Percentiles rank a stretch among this genome's conserved stretches.
These are phyloP conservation scores for Bubo bubo DNA, from an alignment of 2,113 vertebrate genomes.

Conservation along the genomic window DNA sequence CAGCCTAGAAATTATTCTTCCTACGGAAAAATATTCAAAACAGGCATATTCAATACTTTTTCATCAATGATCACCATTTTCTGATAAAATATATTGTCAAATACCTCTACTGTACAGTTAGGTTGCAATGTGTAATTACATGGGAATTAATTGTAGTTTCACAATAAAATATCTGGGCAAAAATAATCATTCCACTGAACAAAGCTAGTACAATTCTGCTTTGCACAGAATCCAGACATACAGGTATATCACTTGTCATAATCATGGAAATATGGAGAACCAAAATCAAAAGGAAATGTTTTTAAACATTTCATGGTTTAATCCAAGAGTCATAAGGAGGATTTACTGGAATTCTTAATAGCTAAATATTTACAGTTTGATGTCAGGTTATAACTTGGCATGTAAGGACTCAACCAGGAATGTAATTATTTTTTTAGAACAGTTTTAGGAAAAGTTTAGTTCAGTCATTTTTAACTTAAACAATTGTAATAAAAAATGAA, in stretches of 20 bases:
- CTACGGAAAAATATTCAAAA: neutral
- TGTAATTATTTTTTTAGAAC: neutral
- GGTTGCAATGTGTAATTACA: neutral
- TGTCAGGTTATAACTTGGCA: neutral
- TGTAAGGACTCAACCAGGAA: neutral
- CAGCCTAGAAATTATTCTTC: neutral
- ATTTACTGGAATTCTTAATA: neutral
- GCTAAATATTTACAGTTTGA: neutral
- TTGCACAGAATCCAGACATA: neutral
- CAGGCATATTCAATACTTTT: neutral
- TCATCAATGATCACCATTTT: neutral
- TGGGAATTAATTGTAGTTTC: neutral
- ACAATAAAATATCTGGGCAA: neutral
- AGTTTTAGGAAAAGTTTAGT: constrained; percentile 16
- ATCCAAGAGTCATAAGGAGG: neutral
- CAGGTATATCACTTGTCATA: neutral
- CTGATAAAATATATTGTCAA: neutral
- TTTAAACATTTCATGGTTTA: neutral
- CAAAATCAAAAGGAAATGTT: neutral
- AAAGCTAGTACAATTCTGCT: neutral
- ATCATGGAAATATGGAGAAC: neutral
- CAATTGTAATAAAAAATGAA: neutral
- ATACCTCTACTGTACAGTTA: neutral
- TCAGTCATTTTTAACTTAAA: constrained; percentile 13
- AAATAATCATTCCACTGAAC: neutral